A percentile compares a stretch with the other conserved stretches of the same genome.
These are phyloP conservation scores for Mythimna lalbum DNA, from an alignment of 2,888 invertebrate species.

Conservation along the genomic window DNA sequence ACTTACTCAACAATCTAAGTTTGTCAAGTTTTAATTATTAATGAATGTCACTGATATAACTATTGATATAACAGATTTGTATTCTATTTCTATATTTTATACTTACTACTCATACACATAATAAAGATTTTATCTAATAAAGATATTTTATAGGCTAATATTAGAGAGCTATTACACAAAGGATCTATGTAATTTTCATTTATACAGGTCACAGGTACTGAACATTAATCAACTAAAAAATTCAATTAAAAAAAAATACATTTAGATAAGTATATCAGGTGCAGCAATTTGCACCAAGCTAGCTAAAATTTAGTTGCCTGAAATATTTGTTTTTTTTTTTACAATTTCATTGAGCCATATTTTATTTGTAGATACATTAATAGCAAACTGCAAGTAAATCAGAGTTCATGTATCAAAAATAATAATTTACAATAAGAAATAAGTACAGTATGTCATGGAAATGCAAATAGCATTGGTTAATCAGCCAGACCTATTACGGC, in stretches of 20 bases:
- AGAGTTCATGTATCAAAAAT: slow-evolving; percentile 22
- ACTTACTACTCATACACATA: slow-evolving; percentile 44
- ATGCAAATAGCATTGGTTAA: neutral
- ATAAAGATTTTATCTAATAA: slow-evolving; percentile 35
- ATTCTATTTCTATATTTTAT: slow-evolving; percentile 42
- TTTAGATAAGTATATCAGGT: neutral
- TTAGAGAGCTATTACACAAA: slow-evolving; percentile 57
- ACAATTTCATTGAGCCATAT: neutral
- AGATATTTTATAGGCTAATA: slow-evolving; percentile 40
- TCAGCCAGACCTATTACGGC: slow-evolving; percentile 1
- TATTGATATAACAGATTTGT: slow-evolving; percentile 39
- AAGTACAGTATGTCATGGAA: slow-evolving; percentile 16
- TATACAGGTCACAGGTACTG: slow-evolving; percentile 55
- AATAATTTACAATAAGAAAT: slow-evolving; percentile 11
- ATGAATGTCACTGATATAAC: slow-evolving; percentile 39
- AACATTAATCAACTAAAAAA: slow-evolving; percentile 37
- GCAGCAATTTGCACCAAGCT: neutral
- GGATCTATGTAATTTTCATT: slow-evolving; percentile 35
- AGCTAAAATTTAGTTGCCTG: neutral
- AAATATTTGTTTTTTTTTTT: neutral
- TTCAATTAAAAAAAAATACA: slow-evolving; percentile 14
- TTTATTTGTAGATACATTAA: slow-evolving; percentile 1
- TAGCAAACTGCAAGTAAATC: slow-evolving; percentile 4
- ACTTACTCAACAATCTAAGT: slow-evolving; percentile 41
- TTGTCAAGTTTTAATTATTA: slow-evolving; percentile 19